Evolutionary conservation across 1,140 invertebrate genomes (phyloP), one percentile per base, ranked within the genome.

Genomic region (Hesperophylax magnus): DNA sequence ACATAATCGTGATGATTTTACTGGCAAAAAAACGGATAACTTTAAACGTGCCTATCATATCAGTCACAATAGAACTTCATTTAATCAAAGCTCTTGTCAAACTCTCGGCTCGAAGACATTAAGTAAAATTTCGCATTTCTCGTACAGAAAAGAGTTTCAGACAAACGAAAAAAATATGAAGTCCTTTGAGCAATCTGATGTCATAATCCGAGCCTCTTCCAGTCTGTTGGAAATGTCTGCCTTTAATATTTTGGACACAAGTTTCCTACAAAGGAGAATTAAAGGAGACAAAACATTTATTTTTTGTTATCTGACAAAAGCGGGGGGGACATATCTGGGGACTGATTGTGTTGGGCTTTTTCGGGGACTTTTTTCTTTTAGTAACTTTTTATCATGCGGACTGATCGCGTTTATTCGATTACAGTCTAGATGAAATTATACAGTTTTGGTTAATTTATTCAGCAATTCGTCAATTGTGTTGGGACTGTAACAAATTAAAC

Each of bases 211-310:
- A 31, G 31, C 54, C 58, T 54, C 17, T 76, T 63, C 74, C 74
- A 76, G 80, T 63, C 80, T 78, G 77, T 47, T 77, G 54, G 67
- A 69, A 78, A 78, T 78, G 77, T 78, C 67, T 74, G 80, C 77
- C 47, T 78, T 78, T 78, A 81, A 81, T 78, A 81, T 74, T 81
- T 81, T 78, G 69, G 53, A 78, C 81, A 78, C 54, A 82, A 82
- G 77, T 82, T 82, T 58, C 77, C 71, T 72, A 75, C 75, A 82
- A 79, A 79, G 65, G 77, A 75, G 71, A 78, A 82, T 82, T 79
- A 82, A 75, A 74, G 78, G 56, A 31, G 71, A 82, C 81, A 79
- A 52, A 82, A 79, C 74, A 82, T 82, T 79, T 82, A 78, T 65
- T 75, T 47, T 79, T 58, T 60, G 71, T 63, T 53, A 52, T 56